phyloP scores from a whole-genome alignment of 2,797 vertebrate species.

The Lateolabrax maculatus region DNA sequence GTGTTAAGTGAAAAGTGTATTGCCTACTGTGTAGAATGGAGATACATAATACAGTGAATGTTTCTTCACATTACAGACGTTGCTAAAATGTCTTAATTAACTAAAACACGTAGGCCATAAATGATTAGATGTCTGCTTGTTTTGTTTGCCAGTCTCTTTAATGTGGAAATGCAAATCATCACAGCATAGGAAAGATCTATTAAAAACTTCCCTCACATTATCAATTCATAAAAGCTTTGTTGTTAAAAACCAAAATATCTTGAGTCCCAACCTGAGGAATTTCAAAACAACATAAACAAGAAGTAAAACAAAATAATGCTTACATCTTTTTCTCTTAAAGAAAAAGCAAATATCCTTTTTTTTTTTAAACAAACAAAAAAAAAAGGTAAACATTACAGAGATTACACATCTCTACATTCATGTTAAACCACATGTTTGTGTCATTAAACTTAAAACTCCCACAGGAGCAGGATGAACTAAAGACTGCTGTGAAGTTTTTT shows the following conservation, averaged over 20 bases:
- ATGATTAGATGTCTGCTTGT: conserved; percentile 12
- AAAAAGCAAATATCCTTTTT: conserved; percentile 11
- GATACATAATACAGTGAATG: neutral
- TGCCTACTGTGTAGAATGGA: neutral
- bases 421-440: conserved; percentile 67
- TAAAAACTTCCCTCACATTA: conserved; percentile 43
- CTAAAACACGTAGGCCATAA: neutral
- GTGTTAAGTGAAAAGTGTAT: neutral
- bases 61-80: neutral
- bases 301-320: conserved; percentile 45
- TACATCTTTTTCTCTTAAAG: conserved; percentile 24
- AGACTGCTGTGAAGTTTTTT: neutral
- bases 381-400: conserved; percentile 50
- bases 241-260: conserved; percentile 52
- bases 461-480: conserved; percentile 49
- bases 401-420: conserved; percentile 75
- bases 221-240: conserved; percentile 43
- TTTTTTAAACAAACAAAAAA: conserved; percentile 38
- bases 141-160: conserved; percentile 61
- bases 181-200: conserved; percentile 66
- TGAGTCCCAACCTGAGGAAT: conserved; percentile 46
- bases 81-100: neutral
- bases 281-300: conserved; percentile 50
- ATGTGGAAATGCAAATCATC: conserved; percentile 67
- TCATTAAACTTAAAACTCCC: conserved; percentile 49